phyloP scores from a whole-genome alignment of 2,797 vertebrate species.

The Gobionotothen gibberifrons region DNA sequence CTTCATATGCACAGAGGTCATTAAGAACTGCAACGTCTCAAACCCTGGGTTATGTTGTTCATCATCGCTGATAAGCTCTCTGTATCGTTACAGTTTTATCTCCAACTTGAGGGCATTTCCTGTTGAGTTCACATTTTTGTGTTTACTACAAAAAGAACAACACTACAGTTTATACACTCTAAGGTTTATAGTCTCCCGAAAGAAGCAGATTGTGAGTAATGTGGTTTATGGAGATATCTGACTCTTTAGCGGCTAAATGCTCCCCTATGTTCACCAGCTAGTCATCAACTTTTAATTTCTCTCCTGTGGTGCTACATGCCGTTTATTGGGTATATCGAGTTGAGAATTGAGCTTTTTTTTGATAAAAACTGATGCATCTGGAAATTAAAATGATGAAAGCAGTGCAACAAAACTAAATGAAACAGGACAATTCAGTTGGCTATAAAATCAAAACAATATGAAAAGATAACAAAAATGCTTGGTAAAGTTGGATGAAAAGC shows the following conservation, averaged over 20 bases:
- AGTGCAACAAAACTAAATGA: slow-evolving; percentile 3
- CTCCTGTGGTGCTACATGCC: neutral
- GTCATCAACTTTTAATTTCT: neutral
- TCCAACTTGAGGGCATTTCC: slow-evolving; percentile 16
- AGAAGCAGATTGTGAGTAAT: slow-evolving; percentile 1
- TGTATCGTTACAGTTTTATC: slow-evolving; percentile 20
- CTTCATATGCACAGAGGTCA: slow-evolving; percentile 45
- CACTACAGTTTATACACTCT: neutral
- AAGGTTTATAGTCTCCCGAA: neutral
- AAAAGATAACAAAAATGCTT: neutral
- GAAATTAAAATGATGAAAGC: neutral
- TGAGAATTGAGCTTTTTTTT: too few species aligned
- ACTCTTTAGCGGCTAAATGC: neutral
- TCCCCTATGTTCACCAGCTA: slow-evolving; percentile 4
- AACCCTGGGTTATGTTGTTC: slow-evolving; percentile 23
- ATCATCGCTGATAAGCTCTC: slow-evolving; percentile 18
- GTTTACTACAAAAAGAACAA: slow-evolving; percentile 11
- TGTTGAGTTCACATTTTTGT: slow-evolving; percentile 5
- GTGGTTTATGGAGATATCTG: neutral
- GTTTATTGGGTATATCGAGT: neutral
- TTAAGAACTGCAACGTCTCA: slow-evolving; percentile 47
- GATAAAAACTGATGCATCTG: neutral
- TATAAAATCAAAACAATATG: slow-evolving; percentile 1
- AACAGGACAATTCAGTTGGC: neutral
- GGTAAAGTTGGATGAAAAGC: neutral